phyloP scores from a whole-genome alignment of 2,888 invertebrate genomes.

The Tuberolachnus salignus region DNA sequence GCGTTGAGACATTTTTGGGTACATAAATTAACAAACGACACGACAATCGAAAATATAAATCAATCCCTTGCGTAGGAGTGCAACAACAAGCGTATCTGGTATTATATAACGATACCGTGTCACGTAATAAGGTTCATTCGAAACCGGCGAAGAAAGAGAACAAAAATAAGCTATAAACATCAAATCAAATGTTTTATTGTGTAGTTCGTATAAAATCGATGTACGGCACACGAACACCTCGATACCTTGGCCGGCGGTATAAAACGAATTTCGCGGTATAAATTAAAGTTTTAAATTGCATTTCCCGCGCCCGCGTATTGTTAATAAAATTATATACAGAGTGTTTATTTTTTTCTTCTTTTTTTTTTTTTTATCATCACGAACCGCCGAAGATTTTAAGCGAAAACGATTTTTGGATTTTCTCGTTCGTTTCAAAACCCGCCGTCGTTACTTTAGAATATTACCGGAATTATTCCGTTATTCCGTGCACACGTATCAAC shows the following conservation, averaged over 20 bases:
- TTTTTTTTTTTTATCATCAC: not conserved
- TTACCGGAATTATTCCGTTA: too few relatives aligned
- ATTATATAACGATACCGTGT: conserved; percentile 30
- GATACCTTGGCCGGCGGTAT: not conserved
- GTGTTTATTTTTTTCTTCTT: not conserved
- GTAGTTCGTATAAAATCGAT: conserved; percentile 16
- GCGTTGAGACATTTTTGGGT: not conserved
- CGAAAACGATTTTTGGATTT: too few relatives aligned
- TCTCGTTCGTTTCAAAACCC: too few relatives aligned
- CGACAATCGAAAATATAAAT: conserved; percentile 31
- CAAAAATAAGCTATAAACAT: conserved; percentile 43
- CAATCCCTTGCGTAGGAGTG: not conserved
- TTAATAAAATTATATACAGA: not conserved
- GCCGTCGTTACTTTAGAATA: too few relatives aligned
- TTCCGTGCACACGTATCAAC: too few relatives aligned
- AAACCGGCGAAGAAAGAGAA: conserved; percentile 19
- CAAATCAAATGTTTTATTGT: conserved; percentile 30
- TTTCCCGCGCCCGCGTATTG: not conserved
- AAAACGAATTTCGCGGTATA: conserved; percentile 13
- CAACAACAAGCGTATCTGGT: not conserved
- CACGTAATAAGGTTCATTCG: conserved; percentile 33
- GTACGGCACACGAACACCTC: not conserved
- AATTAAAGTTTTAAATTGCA: conserved; percentile 24
- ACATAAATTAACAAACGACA: conserved; percentile 43
- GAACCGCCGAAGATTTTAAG: too few relatives aligned